Evolutionary conservation across 1,140 invertebrate species (phyloP), one percentile per base, ranked within the genome.

Genomic region (Hesperophylax magnus): DNA sequence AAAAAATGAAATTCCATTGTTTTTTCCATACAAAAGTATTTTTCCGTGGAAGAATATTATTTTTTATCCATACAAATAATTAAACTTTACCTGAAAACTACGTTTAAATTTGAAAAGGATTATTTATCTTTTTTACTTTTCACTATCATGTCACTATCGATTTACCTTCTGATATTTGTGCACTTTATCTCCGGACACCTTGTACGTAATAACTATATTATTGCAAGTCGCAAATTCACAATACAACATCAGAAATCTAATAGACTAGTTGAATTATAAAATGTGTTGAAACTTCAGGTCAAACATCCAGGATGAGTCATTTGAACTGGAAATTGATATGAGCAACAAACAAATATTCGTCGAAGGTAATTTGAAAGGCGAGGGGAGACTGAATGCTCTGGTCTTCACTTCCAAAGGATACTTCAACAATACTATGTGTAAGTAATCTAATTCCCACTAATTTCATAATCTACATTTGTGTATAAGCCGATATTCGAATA

Each of bases 241-340:
- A 34, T n/a, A n/a, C 1, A 71, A 71, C 9, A 6, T 22, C 18
- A 65, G 18, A 20, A 6, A 6, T 34, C 34, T 4, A 3, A 8
- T 4, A 34, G 7, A 1, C 8, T 47, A 14, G 39, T 47, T 47
- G 3, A 14, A 11, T 5, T 52, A 52, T 9, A 71, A 71, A 71
- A 34, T 71, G 34, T 65, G n/a, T 31, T 67, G 27, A 27, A 31
- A 31, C n/a, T 75, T n/a, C 52, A 90, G 89, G 78, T 79, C 92
- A 2, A 84, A 88, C 18, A 86, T 89, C 14, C 86, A 89, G 15
- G 90, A 90, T 22, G 89, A 92, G 56, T 84, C 82, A 22, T 90
- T 92, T 77, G 86, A 89, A 8, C 63, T 93, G 67, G 92, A 93
- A 85, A 78, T 92, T 7, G 92, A 92, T 77, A 85, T 91, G 71